Evolutionary conservation across 2,113 vertebrate genomes (phyloP), one percentile per base, ranked within the genome.

Genomic region (Ifrita kowaldi): DNA sequence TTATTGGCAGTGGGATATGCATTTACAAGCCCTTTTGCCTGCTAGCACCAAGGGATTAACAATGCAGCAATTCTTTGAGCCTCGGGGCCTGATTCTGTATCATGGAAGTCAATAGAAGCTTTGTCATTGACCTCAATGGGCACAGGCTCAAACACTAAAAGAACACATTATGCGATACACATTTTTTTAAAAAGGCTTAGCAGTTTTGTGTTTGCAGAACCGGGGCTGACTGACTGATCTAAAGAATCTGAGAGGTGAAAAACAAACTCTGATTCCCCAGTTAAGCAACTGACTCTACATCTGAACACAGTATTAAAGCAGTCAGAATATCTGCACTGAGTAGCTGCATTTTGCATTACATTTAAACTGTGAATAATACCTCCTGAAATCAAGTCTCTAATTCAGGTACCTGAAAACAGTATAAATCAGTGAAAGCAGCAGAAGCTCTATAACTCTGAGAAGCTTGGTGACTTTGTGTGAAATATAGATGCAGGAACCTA

Each of bases 101-200:
- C 75, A 39, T 46, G 73, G 90, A 75, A 20, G 30, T 96, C 95
- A 97, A 96, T 96, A 92, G 95, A 90, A 92, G 82, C 96, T 95
- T 96, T 96, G 92, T 96, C 88, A 95, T 90, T 95, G 95, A 96
- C 93, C 83, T 95, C 95, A 93, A 64, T n/a, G 88, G 74, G 84
- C 75, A 90, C n/a, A 84, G 79, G 59, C 93, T 93, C 33, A 63
- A 77, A 88, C 82, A 65, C 76, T 96, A 91, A 94, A 96, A 96
- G 92, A 96, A 67, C 71, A 92, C 92, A 93, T 90, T 93, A 95
- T 95, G 76, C 55, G 90, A 86, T 84, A 91, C 71, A 77, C 2
- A 1, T 30, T 86, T 94, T 94, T 78, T 3, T 1, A 46, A 90
- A 90, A 82, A 60, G 44, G 33, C 70, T 94, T 87, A 79, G 65